Evolutionary conservation across 2,888 invertebrate species (phyloP), one percentile per base, ranked within the genome.

Genomic region (Unio pictorum): DNA sequence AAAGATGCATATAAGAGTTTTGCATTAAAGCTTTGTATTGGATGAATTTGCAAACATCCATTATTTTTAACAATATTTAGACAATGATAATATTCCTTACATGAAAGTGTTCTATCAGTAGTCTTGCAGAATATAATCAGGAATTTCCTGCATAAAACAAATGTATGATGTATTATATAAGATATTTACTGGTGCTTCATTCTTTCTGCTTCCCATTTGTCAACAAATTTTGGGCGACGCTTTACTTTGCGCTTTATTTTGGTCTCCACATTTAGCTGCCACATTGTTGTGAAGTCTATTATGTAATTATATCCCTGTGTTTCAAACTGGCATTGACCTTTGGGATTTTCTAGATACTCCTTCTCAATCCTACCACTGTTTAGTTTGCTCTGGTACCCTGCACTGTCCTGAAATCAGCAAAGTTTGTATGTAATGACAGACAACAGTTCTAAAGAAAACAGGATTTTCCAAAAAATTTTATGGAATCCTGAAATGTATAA

Each of bases 281-380:
- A 58, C 83, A 83, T 81, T 34, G 57, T 71, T 3, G 59, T 30
- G 60, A 81, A 81, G 66, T 81, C 77, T 26, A 83, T 73, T 7
- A 77, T 57, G 64, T 83, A 82, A 34, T 77, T 67, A 69, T 77
- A 75, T 6, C 79, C 79, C 45, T 69, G 61, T 4, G 81, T 82
- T 20, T 66, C 71, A 67, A 81, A 81, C 30, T 66, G 55, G 54
- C 79, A 68, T 45, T 75, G 73, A 8, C 78, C 78, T 11, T 64
- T 73, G 7, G 80, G 74, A 28, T 77, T 75, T 17, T 69, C 68
- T 28, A 78, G 66, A 62, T 74, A 82, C 17, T 65, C 68, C 63
- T 77, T 76, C 56, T 82, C 82, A 34, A 82, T 71, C 8, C 76
- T 71, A 30, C 64, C 62, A 61, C 79, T 78, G 17, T 66, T 65